These are phyloP conservation scores for Brachystomella parvula DNA, from an alignment of 1,140 invertebrate genomes.

Conservation along the genomic window DNA sequence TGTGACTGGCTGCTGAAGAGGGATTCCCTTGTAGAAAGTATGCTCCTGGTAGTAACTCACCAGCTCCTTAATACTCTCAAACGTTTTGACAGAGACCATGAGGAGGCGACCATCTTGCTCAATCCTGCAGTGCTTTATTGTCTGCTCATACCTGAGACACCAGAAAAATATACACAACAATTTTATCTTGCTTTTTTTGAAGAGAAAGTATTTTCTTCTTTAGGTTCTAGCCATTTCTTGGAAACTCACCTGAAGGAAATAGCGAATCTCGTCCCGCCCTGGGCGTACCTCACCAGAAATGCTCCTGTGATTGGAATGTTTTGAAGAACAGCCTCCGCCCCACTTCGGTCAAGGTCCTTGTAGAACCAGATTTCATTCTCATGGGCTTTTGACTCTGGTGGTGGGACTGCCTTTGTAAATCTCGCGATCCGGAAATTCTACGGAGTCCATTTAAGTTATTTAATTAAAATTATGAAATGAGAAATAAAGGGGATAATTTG, in stretches of 20 bases:
- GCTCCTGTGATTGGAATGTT: constrained; percentile 76
- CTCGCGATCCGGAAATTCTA: constrained; percentile 72
- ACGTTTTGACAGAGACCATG: constrained; percentile 77
- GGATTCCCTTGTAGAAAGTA: constrained; percentile 81
- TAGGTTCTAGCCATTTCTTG: not conserved
- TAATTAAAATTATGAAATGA: constrained; percentile 7
- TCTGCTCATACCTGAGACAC: constrained; percentile 75
- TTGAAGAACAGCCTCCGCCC: constrained; percentile 78
- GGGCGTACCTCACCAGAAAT: constrained; percentile 60
- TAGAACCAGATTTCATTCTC: constrained; percentile 92
- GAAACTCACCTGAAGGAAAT: not conserved
- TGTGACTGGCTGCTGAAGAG: constrained; percentile 47
- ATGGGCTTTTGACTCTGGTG: constrained; percentile 88
- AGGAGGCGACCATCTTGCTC: constrained; percentile 82
- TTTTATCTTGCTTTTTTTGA: not conserved
- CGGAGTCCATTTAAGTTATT: not conserved
- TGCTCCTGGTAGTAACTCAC: constrained; percentile 81
- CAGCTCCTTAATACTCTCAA: constrained; percentile 87
- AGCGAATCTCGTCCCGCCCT: not conserved
- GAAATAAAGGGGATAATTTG: not conserved
- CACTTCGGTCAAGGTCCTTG: constrained; percentile 55
- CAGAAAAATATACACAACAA: no score
- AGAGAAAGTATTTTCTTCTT: not conserved
- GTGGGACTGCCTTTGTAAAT: constrained; percentile 82
- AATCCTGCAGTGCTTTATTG: constrained; percentile 92